phyloP scores from a whole-genome alignment of 2,797 vertebrate genomes.

The Sebastolobus altivelis region DNA sequence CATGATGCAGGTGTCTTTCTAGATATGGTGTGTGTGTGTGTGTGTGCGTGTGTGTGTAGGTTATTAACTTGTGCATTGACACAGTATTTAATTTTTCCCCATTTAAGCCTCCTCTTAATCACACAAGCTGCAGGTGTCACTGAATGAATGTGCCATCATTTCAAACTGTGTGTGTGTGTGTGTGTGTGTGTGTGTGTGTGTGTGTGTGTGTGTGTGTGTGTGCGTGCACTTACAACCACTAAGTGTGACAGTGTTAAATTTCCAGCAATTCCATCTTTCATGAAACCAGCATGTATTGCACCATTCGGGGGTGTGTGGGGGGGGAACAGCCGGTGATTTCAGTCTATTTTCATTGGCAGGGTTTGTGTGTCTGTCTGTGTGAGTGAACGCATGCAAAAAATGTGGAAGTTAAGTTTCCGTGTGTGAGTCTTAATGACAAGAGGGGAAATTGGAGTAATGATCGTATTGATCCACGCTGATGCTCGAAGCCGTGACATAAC shows the following conservation, averaged over 20 bases:
- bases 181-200: constrained; percentile 14
- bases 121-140: constrained; percentile 58
- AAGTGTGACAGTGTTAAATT: constrained; percentile 23
- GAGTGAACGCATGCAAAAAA: constrained; percentile 31
- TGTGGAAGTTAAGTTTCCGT: constrained; percentile 42
- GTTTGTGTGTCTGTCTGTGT: constrained; percentile 17
- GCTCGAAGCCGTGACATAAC: constrained; percentile 72
- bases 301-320: background rate
- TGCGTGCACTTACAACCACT: constrained; percentile 18
- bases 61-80: constrained; percentile 29
- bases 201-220: constrained; percentile 12
- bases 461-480: constrained; percentile 73
- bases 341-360: constrained; percentile 11
- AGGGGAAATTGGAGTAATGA: constrained; percentile 74
- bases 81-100: constrained; percentile 16
- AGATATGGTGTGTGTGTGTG: constrained; percentile 30
- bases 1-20: constrained; percentile 70
- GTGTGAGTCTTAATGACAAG: constrained; percentile 60
- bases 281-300: constrained; percentile 36
- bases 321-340: constrained; percentile 11
- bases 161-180: constrained; percentile 23
- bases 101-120: constrained; percentile 55
- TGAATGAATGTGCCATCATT: constrained; percentile 52
- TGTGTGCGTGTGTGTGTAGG: background rate
- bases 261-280: constrained; percentile 37